Base-by-base conservation (phyloP, 2,888 invertebrate species). In the Himalopsyche tibetana region DNA sequence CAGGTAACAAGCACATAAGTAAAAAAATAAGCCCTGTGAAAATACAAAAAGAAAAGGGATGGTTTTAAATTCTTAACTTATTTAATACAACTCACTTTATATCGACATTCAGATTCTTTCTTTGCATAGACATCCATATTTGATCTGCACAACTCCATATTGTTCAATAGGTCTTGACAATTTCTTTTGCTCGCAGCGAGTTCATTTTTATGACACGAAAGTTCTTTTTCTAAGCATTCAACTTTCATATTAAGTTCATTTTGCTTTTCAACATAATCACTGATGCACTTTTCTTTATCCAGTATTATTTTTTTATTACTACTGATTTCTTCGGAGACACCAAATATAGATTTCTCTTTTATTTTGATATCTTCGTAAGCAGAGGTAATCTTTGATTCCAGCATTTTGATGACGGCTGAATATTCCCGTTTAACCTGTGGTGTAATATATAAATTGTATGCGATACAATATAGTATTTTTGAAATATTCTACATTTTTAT, bases 331-430 rank as follows among this genome's bases (percentile, higher is more conserved):
- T 92, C 92, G 89, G 94, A 92, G 19, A 93, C 90, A 87, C 90
- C 91, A 69, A 90, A 90, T 0, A 93, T 89, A 82, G 89, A 89
- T 56, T 92, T 91, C 87, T 94, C 93, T 89, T 94, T 91, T 74
- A 93, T 92, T 42, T 94, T 92, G 88, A 93, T 94, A 89, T 94
- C 94, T 84, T 93, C 92, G 87, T 94, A 90, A 0, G 94, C 91
- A 85, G 93, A 92, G 90, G 94, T 90, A 56, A 94, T 90, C 90
- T 95, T 94, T 2, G 92, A 89, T 90, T 95, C 94, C 38, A 95
- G 89, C 81, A 93, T 91, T 90, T 94, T 93, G 5, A 94, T 91
- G 89, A 94, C 91, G 90, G 93, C 92, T 88, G 93, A 90, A 90
- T 94, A 92, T 88, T 92, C 91, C 85, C 92, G 91, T 89, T 92